These are phyloP conservation scores for Poecilobothrus nobilitatus DNA, from an alignment of 2,888 invertebrate genomes.

Conservation along the genomic window DNA sequence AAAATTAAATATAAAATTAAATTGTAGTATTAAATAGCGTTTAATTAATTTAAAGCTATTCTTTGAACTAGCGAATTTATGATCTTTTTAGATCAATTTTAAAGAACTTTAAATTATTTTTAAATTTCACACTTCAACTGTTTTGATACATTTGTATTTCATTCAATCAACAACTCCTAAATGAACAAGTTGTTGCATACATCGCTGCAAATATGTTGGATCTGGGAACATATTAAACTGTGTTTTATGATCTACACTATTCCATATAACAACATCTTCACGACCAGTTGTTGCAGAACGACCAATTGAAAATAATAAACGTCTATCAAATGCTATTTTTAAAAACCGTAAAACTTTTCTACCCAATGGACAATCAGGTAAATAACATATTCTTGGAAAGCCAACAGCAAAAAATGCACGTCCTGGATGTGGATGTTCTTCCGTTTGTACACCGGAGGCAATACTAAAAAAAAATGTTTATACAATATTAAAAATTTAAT, in stretches of 20 bases:
- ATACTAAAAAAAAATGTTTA: conserved; percentile 57
- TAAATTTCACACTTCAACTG: no score
- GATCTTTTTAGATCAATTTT: no score
- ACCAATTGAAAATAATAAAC: conserved; percentile 76
- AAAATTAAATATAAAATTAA: no score
- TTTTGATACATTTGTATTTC: no score
- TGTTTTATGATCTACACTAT: conserved; percentile 80
- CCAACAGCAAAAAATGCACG: conserved; percentile 82
- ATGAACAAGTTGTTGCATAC: conserved; percentile 45
- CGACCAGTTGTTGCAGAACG: conserved; percentile 83
- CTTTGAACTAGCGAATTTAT: no score
- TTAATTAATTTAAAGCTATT: no score
- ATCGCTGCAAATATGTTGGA: conserved; percentile 60
- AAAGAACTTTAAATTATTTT: no score
- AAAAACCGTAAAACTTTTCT: conserved; percentile 67
- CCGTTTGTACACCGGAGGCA: conserved; percentile 73
- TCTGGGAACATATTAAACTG: conserved; percentile 70
- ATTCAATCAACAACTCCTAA: conserved; percentile 44
- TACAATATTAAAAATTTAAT: not conserved
- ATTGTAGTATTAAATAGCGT: no score
- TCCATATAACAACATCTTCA: conserved; percentile 88
- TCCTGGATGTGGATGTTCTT: conserved; percentile 71
- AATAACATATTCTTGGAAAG: conserved; percentile 71
- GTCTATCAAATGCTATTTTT: conserved; percentile 73
- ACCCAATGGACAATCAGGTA: conserved; percentile 77